Conservation (phyloP, 2,797 vertebrate genomes). For the Anableps anableps region DNA sequence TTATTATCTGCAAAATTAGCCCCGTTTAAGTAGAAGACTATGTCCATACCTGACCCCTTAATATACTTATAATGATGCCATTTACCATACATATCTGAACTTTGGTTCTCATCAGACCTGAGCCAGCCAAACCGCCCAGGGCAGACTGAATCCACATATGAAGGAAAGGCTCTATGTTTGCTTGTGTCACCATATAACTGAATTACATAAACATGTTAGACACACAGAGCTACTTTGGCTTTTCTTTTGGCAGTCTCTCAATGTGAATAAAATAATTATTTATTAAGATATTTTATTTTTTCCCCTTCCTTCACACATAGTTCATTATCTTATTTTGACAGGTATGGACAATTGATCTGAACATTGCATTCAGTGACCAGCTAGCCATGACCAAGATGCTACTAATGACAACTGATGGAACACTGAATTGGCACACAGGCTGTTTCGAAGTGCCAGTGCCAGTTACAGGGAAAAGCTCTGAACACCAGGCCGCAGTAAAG, state of each 20-base stretch:
- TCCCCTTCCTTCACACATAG: constrained; percentile 31
- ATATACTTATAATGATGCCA: constrained; percentile 99
- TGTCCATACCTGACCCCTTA: constrained; percentile 95
- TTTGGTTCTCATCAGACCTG: constrained; percentile 77
- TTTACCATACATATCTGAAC: constrained; percentile 94
- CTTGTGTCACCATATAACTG: constrained; percentile 47
- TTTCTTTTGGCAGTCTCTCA: constrained; percentile 45
- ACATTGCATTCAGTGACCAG: constrained; percentile 90
- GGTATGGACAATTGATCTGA: constrained; percentile 92
- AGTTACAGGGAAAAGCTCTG: constrained; percentile 44
- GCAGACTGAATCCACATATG: constrained; percentile 51
- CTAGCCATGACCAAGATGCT: constrained; percentile 90
- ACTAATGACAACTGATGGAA: constrained; percentile 86
- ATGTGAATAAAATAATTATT: constrained; percentile 29
- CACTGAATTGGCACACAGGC: constrained; percentile 78
- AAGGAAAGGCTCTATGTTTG: constrained; percentile 53
- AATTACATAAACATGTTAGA: constrained; percentile 54
- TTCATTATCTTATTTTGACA: constrained; percentile 66
- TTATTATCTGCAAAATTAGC: constrained; percentile 98
- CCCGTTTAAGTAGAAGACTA: constrained; percentile 94
- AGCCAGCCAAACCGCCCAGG: constrained; percentile 60
- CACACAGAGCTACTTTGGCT: constrained; percentile 36
- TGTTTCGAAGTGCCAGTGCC: constrained; percentile 76
- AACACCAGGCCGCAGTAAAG: constrained; percentile 46
- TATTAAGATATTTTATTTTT: constrained; percentile 27